Evolutionary conservation across 1,140 invertebrate genomes (phyloP).

Genomic region (Bradysia coprophila): DNA sequence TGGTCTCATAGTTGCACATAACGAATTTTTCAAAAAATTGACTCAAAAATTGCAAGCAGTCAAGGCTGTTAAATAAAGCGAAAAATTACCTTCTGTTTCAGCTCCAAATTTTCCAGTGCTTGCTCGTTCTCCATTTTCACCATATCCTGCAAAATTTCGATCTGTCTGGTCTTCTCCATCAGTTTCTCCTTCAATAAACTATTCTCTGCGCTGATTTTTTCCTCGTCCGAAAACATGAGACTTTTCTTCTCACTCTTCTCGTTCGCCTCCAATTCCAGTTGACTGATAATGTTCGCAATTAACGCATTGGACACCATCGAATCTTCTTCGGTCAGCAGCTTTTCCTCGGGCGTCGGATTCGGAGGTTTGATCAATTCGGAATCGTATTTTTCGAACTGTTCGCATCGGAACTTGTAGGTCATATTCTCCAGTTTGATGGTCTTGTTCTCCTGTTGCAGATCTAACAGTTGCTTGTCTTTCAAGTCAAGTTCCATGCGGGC

Average conservation of each 20-base stretch:
- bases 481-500: constrained; percentile 20
- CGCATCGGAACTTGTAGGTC: constrained; percentile 13
- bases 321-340: neutral
- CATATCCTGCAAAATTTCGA: constrained; percentile 3
- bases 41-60: neutral
- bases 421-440: constrained; percentile 22
- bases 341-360: neutral
- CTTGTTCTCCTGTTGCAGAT: constrained; percentile 21
- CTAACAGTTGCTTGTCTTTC: constrained; percentile 18
- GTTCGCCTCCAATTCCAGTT: neutral
- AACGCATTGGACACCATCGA: neutral
- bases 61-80: neutral
- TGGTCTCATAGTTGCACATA: too few species aligned
- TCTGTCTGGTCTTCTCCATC: constrained; percentile 1
- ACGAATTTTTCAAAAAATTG: too few species aligned
- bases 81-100: constrained; percentile 1
- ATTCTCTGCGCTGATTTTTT: constrained; percentile 2
- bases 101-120: constrained; percentile 1
- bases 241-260: neutral
- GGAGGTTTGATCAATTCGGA: neutral
- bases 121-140: constrained; percentile 3
- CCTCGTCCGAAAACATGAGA: neutral
- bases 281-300: constrained; percentile 1
- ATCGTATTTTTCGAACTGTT: constrained; percentile 4
- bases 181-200: constrained; percentile 1